Evolutionary conservation across 1,140 invertebrate species (phyloP).

Genomic region (Drosophila aff.): DNA sequence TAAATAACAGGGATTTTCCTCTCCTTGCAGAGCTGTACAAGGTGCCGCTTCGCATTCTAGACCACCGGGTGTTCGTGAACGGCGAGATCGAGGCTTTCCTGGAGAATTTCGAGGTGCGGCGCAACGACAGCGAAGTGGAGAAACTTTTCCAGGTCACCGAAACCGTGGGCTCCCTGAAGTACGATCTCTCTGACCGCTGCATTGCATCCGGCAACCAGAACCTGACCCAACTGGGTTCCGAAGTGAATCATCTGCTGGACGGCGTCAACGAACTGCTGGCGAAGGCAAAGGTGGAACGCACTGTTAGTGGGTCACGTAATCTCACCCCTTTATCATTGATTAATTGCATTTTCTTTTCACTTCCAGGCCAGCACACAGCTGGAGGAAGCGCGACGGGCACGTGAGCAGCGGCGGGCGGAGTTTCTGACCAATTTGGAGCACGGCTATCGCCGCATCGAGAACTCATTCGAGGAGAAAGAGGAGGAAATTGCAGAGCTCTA

Average conservation of each 20-base stretch:
- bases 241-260: conserved; percentile 58
- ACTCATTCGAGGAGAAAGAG: conserved; percentile 92
- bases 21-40: conserved; percentile 89
- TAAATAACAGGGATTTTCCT: neutral
- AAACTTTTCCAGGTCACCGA: conserved; percentile 91
- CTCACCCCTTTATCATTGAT: conserved; percentile 11
- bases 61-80: conserved; percentile 92
- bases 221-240: conserved; percentile 48
- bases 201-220: conserved; percentile 75
- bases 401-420: conserved; percentile 89
- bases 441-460: conserved; percentile 90
- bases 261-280: conserved; percentile 58
- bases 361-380: conserved; percentile 86
- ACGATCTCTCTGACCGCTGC: conserved; percentile 71
- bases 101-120: conserved; percentile 92
- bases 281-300: conserved; percentile 62
- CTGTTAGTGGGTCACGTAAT: conserved; percentile 36
- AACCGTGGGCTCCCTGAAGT: conserved; percentile 91
- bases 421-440: conserved; percentile 92
- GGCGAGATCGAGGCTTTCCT: conserved; percentile 93
- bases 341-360: neutral
- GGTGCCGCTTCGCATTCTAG: conserved; percentile 93
- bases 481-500: conserved; percentile 91
- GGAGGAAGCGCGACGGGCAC: conserved; percentile 86
- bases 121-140: conserved; percentile 92